A percentile compares a stretch with the other conserved stretches of the same genome.
phyloP scores from a whole-genome alignment of 1,140 invertebrate genomes.

The Drosophila parvula region DNA sequence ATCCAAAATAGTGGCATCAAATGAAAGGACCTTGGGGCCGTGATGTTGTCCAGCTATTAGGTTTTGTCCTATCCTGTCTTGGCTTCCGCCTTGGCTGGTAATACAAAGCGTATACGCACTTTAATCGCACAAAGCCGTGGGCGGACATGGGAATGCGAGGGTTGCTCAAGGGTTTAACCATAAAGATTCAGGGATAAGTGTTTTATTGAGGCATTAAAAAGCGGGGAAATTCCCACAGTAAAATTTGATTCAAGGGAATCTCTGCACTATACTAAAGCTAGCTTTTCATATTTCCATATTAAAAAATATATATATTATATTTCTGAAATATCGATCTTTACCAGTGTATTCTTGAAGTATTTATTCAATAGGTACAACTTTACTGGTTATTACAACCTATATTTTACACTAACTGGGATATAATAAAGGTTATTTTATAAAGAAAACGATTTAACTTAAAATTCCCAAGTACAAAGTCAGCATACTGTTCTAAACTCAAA shows the following conservation, averaged over 20 bases:
- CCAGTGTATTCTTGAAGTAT: too few species aligned
- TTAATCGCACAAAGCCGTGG: slow-evolving; percentile 49
- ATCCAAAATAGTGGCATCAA: slow-evolving; percentile 51
- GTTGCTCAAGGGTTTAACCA: neutral
- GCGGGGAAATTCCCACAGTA: too few species aligned
- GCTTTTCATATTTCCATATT: too few species aligned
- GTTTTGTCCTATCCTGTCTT: slow-evolving; percentile 19
- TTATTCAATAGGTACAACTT: neutral
- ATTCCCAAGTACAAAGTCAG: neutral
- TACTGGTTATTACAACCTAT: neutral
- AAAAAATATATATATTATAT: too few species aligned
- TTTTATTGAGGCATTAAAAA: too few species aligned
- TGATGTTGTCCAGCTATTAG: slow-evolving; percentile 39
- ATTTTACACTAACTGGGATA: neutral
- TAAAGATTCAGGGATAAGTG: neutral
- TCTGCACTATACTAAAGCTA: too few species aligned
- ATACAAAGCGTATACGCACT: slow-evolving; percentile 48
- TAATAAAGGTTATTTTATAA: neutral
- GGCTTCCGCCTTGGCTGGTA: slow-evolving; percentile 38
- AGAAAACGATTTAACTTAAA: neutral
- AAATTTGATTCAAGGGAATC: neutral
- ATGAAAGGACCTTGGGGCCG: slow-evolving; percentile 51
- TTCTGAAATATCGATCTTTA: too few species aligned
- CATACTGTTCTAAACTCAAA: too few species aligned
- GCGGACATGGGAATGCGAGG: slow-evolving; percentile 23